Conservation (phyloP, 2,888 invertebrate species). For the Plagodis pulveraria region DNA sequence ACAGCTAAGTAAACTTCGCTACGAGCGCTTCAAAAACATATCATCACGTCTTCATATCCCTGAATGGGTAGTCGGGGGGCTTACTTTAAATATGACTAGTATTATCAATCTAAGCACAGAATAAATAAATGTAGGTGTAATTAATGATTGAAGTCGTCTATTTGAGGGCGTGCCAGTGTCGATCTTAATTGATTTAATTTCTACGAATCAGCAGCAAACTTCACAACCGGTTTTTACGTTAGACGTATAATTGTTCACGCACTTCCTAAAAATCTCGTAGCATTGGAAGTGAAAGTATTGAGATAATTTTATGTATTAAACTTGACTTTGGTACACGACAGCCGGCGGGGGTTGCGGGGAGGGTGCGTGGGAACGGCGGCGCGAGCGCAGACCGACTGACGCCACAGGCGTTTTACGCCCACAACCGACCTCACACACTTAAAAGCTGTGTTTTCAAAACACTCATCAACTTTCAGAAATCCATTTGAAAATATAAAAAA, state of each 20-base stretch:
- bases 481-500: no score
- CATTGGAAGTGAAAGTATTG: conserved; percentile 72
- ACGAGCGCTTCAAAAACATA: no score
- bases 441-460: background rate
- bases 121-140: no score
- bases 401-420: conserved; percentile 69
- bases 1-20: no score
- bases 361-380: conserved; percentile 55
- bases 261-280: conserved; percentile 51
- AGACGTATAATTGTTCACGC: conserved; percentile 31
- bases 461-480: conserved; percentile 6
- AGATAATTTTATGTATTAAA: conserved; percentile 62
- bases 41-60: no score
- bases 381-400: conserved; percentile 74
- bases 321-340: conserved; percentile 59
- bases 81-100: no score
- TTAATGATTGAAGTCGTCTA: conserved; percentile 4
- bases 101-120: no score
- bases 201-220: conserved; percentile 17
- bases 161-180: conserved; percentile 20
- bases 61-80: no score
- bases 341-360: conserved; percentile 41
- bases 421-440: conserved; percentile 35
- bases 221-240: conserved; percentile 26
- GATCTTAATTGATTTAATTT: conserved; percentile 16